Evolutionary conservation across 1,140 invertebrate genomes (phyloP).

Genomic region (Zaprionus davidi): DNA sequence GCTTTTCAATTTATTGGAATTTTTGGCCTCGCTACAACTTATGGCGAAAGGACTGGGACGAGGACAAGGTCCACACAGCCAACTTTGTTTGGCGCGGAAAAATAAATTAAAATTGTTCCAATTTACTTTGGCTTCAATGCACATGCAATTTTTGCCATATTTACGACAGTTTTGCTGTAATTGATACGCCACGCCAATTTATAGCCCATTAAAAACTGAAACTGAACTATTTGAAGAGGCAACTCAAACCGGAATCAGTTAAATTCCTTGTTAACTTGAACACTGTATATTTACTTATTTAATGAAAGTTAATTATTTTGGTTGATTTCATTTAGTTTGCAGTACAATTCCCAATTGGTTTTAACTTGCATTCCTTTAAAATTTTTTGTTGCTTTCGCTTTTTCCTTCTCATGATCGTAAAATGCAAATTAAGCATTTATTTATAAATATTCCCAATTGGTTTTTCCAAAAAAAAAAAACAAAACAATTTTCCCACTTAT

Average conservation of each 20-base stretch:
- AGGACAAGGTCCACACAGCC: conserved; percentile 11
- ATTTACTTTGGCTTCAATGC: conserved; percentile 36
- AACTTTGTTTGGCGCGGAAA: conserved; percentile 35
- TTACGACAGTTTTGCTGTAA: conserved; percentile 29
- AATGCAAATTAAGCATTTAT: not conserved
- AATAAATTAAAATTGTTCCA: conserved; percentile 76
- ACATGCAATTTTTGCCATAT: conserved; percentile 30
- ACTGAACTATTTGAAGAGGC: not conserved
- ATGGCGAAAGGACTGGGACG: conserved; percentile 41
- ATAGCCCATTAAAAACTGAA: not conserved
- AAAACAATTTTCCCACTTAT: not conserved
- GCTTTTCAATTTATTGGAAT: conserved; percentile 80
- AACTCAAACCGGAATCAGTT: not conserved
- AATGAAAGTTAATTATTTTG: not conserved
- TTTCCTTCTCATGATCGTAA: not conserved
- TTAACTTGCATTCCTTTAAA: not conserved
- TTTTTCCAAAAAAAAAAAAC: not conserved
- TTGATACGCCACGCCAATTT: conserved; percentile 13
- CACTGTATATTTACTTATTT: not conserved
- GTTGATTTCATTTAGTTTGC: not conserved
- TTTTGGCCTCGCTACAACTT: conserved; percentile 47
- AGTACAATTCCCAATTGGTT: not conserved
- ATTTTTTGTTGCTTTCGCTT: not conserved
- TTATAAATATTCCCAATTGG: not conserved
- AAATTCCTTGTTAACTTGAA: not conserved